A percentile compares a stretch with the other conserved stretches of the same genome.
These are phyloP conservation scores for Urocitellus parryii DNA, from an alignment of 2,113 vertebrate species.

Conservation along the genomic window DNA sequence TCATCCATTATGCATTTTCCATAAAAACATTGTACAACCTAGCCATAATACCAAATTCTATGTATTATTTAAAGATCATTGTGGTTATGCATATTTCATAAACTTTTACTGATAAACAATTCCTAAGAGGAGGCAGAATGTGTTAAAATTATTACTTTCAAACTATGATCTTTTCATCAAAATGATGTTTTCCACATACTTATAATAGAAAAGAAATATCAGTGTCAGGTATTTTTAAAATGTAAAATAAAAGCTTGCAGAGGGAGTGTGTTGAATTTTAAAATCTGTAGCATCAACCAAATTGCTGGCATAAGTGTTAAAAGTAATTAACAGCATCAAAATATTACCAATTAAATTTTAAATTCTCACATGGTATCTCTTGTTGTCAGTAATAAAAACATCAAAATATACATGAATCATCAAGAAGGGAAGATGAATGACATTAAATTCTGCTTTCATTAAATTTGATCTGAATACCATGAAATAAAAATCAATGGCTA, in stretches of 20 bases:
- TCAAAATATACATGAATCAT: conserved; percentile 46
- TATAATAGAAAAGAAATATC: conserved; percentile 34
- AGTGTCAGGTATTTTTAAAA: conserved; percentile 56
- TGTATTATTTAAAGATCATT: conserved; percentile 71
- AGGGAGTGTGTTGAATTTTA: conserved; percentile 52
- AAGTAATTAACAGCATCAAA: conserved; percentile 72
- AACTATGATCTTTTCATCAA: conserved; percentile 36
- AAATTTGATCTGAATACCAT: conserved; percentile 4
- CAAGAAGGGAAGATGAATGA: background rate
- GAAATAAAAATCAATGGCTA: conserved; percentile 2
- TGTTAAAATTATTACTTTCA: conserved; percentile 60
- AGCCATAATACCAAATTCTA: conserved; percentile 31
- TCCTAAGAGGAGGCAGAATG: conserved; percentile 33
- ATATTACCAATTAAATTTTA: conserved; percentile 64
- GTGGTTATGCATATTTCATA: conserved; percentile 69
- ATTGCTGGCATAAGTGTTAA: conserved; percentile 55
- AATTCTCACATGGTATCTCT: conserved; percentile 44
- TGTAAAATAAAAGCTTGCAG: conserved; percentile 53
- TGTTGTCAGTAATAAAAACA: conserved; percentile 40
- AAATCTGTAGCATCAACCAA: background rate
- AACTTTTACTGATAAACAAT: conserved; percentile 42
- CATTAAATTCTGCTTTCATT: background rate
- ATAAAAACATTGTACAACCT: conserved; percentile 20
- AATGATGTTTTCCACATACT: conserved; percentile 41
- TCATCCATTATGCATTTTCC: background rate